Base-by-base conservation (phyloP, 1,140 invertebrate species). In the Mamestra configurata region DNA sequence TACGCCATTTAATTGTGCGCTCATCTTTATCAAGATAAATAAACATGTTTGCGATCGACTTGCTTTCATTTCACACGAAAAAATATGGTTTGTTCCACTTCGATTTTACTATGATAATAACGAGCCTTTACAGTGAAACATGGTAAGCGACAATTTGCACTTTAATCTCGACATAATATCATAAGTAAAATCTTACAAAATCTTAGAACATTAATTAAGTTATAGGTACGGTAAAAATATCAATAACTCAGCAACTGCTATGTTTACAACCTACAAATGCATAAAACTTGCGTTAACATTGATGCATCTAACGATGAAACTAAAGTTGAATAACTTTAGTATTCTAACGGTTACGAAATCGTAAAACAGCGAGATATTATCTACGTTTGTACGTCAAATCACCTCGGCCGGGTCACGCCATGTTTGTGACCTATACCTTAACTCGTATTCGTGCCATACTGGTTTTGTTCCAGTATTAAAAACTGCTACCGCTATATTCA, bases 391-490 rank as follows among this genome's bases (percentile, higher is more conserved):
- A 75, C 84, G 84, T 83, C 79, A 82, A 83, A 88, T 85, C 79
- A 64, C 46, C 82, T 82, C 80, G 79, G 85, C 64, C 80, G 83
- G 87, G 90, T 89, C 89, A 91, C 85, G 88, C 78, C 80, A 73
- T 85, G 84, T 80, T 88, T 89, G 85, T 91, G 90, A 91, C 92
- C 90, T 90, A 89, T 88, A 80, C 78, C 66, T 82, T 53, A 53
- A 71, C 81, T 89, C 86, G 87, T 89, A 87, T 90, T 89, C 89
- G 90, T 93, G 86, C 79, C 72, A 88, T 91, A 93, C 90, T 90
- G 90, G 90, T 91, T 92, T 89, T 88, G 80, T 82, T 71, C 76
- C 80, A 81, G 66, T 49, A 73, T 79, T 68, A 4, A 20, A n/a
- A 24, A 5, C 10, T 18, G 46, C 64, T 71, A 59, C n/a, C 77